These are phyloP conservation scores for Norana najaformis DNA, from an alignment of 2,888 invertebrate genomes.

Conservation along the genomic window DNA sequence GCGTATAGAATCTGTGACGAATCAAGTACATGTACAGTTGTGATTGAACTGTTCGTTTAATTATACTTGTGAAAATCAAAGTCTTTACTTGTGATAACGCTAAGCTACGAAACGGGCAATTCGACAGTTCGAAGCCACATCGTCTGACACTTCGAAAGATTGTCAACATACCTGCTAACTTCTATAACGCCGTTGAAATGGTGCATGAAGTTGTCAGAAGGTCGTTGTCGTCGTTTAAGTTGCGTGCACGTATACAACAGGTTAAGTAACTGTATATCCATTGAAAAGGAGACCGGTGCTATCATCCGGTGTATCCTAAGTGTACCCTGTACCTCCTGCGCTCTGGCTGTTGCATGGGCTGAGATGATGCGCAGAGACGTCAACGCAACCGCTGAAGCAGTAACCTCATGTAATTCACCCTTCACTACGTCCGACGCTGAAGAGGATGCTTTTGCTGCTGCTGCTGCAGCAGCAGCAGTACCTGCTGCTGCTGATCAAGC, in stretches of 20 bases:
- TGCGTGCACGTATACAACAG: background rate
- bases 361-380: background rate
- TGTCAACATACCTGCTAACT: background rate
- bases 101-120: too few relatives aligned
- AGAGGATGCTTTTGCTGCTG: background rate
- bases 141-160: too few relatives aligned
- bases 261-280: background rate
- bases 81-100: too few relatives aligned
- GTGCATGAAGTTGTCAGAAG: background rate
- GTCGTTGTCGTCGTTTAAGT: background rate
- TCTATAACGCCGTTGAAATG: background rate
- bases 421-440: background rate
- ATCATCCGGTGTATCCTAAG: background rate
- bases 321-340: background rate
- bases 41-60: too few relatives aligned
- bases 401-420: background rate
- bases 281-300: background rate
- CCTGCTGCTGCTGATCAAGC: background rate
- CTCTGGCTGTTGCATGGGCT: background rate
- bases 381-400: constrained; percentile 4
- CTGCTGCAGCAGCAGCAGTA: background rate
- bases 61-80: too few relatives aligned
- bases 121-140: too few relatives aligned
- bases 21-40: too few relatives aligned
- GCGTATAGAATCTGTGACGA: too few relatives aligned